These are phyloP conservation scores for Chaetogeoica ovagalla DNA, from an alignment of 2,888 invertebrate genomes.

Conservation along the genomic window DNA sequence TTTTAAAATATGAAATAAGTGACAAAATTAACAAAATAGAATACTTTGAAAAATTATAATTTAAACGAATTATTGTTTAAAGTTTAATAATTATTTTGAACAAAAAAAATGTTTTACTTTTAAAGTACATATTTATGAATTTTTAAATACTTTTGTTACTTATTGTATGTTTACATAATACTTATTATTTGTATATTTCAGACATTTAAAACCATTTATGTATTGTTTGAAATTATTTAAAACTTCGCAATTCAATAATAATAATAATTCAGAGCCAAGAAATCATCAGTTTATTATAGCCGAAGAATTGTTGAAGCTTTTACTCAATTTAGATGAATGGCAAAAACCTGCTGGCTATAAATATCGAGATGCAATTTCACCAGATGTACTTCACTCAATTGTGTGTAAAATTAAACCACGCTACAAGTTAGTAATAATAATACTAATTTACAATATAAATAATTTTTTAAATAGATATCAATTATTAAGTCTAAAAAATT, in stretches of 20 bases:
- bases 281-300: constrained; percentile 74
- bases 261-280: constrained; percentile 66
- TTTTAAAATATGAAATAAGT: too few relatives aligned
- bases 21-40: too few relatives aligned
- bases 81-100: too few relatives aligned
- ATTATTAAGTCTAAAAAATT: neutral
- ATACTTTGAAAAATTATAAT: too few relatives aligned
- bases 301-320: constrained; percentile 77
- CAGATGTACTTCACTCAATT: constrained; percentile 77
- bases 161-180: neutral
- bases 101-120: too few relatives aligned
- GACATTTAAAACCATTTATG: constrained; percentile 82
- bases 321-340: constrained; percentile 68
- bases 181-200: constrained; percentile 59
- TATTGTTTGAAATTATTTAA: constrained; percentile 70
- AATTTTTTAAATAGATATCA: neutral
- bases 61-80: too few relatives aligned
- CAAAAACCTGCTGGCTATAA: constrained; percentile 65
- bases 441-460: neutral
- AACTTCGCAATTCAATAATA: constrained; percentile 70
- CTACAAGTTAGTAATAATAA: constrained; percentile 63
- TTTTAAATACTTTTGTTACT: too few relatives aligned
- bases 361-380: constrained; percentile 73
- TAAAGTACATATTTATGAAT: too few relatives aligned
- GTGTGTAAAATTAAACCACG: constrained; percentile 84